Evolutionary conservation across 2,113 vertebrate species (phyloP).

Genomic region (Oreamnos americanus): DNA sequence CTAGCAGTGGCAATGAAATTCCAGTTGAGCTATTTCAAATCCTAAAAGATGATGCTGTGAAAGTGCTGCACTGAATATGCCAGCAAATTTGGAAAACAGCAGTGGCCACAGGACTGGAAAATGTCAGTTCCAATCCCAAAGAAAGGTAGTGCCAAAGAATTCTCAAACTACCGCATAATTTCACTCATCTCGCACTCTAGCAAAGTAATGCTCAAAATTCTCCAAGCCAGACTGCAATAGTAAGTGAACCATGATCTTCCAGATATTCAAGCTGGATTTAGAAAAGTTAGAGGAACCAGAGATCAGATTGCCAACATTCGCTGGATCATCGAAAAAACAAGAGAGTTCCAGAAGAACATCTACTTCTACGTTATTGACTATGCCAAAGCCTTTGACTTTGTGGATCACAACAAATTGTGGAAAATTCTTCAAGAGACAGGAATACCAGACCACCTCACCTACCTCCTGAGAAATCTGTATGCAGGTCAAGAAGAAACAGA

Average conservation of each 20-base stretch:
- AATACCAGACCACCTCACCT: not conserved
- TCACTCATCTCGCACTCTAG: not conserved
- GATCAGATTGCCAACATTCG: not conserved
- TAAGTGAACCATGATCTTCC: not conserved
- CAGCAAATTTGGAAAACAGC: not conserved
- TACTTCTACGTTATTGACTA: not conserved
- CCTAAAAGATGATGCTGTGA: not conserved
- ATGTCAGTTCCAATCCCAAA: not conserved
- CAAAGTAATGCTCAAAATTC: not conserved
- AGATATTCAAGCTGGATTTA: not conserved
- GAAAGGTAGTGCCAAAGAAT: not conserved
- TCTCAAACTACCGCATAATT: not conserved
- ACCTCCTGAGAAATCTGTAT: not conserved
- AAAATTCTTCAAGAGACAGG: not conserved
- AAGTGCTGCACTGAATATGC: not conserved
- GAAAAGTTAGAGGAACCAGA: not conserved
- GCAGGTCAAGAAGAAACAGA: not conserved
- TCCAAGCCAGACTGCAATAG: not conserved
- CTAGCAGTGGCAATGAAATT: not conserved
- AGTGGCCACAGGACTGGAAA: not conserved
- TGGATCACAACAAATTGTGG: not conserved
- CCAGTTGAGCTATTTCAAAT: not conserved
- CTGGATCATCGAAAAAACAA: not conserved
- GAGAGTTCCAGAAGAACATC: not conserved
- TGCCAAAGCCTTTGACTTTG: not conserved